These are phyloP conservation scores for Ctenopoma multispine DNA, from an alignment of 2,797 vertebrate species.

Conservation along the genomic window DNA sequence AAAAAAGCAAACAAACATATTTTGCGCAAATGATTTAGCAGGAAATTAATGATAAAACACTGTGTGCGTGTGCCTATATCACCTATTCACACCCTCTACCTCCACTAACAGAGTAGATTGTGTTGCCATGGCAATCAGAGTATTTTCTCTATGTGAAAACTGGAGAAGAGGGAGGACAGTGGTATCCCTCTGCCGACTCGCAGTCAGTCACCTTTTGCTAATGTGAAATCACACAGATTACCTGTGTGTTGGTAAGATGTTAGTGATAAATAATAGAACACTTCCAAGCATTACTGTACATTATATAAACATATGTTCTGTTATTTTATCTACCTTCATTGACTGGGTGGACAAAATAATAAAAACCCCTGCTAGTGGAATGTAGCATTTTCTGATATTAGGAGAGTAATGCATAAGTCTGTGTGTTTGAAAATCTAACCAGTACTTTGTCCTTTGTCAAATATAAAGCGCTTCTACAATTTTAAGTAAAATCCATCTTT, in stretches of 20 bases:
- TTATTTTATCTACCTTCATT: background rate
- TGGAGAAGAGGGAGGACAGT: slow-evolving; percentile 42
- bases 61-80: slow-evolving; percentile 15
- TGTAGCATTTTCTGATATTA: slow-evolving; percentile 1
- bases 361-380: no score
- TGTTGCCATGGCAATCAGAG: slow-evolving; percentile 81
- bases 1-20: background rate
- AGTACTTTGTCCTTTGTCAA: background rate
- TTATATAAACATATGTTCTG: background rate
- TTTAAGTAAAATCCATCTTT: slow-evolving; percentile 7
- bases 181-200: slow-evolving; percentile 53
- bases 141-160: slow-evolving; percentile 55
- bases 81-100: slow-evolving; percentile 40
- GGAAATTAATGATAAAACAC: slow-evolving; percentile 14
- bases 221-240: slow-evolving; percentile 46
- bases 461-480: background rate
- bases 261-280: background rate
- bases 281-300: background rate
- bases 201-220: slow-evolving; percentile 40
- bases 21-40: slow-evolving; percentile 18
- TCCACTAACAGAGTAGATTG: slow-evolving; percentile 56
- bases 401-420: background rate
- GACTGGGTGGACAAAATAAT: background rate
- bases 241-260: slow-evolving; percentile 27
- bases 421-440: background rate